Evolutionary conservation across 35 echinoderm and acorn worm genomes (phyloP), one percentile per base, ranked within the genome.

Genomic region (Anneissia japonica): DNA sequence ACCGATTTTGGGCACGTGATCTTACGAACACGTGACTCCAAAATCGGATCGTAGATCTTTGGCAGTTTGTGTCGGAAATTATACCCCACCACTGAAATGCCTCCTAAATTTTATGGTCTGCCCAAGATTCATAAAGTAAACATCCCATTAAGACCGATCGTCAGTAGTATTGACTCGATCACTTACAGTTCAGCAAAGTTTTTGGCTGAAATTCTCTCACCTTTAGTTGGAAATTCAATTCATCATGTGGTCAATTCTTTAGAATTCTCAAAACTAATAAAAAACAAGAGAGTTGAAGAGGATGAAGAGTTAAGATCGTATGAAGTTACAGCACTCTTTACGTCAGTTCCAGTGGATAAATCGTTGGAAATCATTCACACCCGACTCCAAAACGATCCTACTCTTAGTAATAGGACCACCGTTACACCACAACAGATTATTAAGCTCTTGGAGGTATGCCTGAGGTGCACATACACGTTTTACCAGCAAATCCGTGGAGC

Each of bases 181-280:
- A 83, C 36, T 3, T 83, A 83, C 4, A 46, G 32, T 31, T n/a
- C 12, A 13, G 36, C 36, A 36, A 83, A 11, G 30, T 46, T 83
- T 46, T 11, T 83, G 41, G 12, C 36, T 32, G 29, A 45, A 5
- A 11, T 46, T 21, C 46, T 83, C 12, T 43, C 37, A 23, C 38
- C 79, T 9, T 36, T 35, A 11, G 17, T 81, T 83, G 36, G 36
- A 7, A 83, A 83, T 41, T 41, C 81, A 43, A 6, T 32, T 32
- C 41, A 83, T 32, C 81, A 83, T 31, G 34, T 46, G 6, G 29
- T 31, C 36, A 46, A 83, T 28, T 46, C 41, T 14, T 39, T 41
- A 34, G 39, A 46, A 83, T 83, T 83, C 46, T 12, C 32, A 41
- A 39, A 46, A 83, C 41, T 46, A 39, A 45, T 43, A 41, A n/a